These are phyloP conservation scores for Chrysomallon squamiferum DNA, from an alignment of 1,140 invertebrate genomes.

Conservation along the genomic window DNA sequence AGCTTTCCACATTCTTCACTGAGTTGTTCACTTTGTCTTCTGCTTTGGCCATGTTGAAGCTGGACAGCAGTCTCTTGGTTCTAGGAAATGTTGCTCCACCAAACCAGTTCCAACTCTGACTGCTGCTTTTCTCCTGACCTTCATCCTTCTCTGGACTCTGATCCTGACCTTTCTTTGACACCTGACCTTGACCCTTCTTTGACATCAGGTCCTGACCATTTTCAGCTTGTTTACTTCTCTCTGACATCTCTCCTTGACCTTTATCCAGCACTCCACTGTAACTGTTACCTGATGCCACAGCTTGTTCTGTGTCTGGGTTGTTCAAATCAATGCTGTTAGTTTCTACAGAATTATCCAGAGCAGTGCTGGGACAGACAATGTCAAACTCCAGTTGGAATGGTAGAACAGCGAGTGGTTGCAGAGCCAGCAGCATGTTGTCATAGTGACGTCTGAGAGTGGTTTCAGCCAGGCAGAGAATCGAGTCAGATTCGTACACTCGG, in stretches of 20 bases:
- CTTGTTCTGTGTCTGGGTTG: not conserved
- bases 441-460: conserved; percentile 69
- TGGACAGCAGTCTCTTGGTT: conserved; percentile 8
- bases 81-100: conserved; percentile 14
- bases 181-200: not conserved
- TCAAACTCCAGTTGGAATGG: conserved; percentile 83
- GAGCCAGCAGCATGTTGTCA: conserved; percentile 75
- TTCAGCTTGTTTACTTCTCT: not conserved
- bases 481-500: conserved; percentile 79
- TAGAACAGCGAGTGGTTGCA: conserved; percentile 78
- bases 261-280: not conserved
- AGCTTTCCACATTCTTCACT: not conserved
- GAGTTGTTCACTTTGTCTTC: not conserved
- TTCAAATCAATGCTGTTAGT: not conserved
- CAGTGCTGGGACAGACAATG: conserved; percentile 65
- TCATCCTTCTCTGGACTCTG: not conserved
- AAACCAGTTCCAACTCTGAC: conserved; percentile 12
- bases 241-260: not conserved
- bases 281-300: not conserved
- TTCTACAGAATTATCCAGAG: not conserved
- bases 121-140: not conserved
- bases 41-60: conserved; percentile 3
- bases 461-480: conserved; percentile 75
- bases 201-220: not conserved
- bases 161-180: not conserved